Evolutionary conservation across 1,140 invertebrate genomes (phyloP).

Genomic region (Eupeodes corollae): DNA sequence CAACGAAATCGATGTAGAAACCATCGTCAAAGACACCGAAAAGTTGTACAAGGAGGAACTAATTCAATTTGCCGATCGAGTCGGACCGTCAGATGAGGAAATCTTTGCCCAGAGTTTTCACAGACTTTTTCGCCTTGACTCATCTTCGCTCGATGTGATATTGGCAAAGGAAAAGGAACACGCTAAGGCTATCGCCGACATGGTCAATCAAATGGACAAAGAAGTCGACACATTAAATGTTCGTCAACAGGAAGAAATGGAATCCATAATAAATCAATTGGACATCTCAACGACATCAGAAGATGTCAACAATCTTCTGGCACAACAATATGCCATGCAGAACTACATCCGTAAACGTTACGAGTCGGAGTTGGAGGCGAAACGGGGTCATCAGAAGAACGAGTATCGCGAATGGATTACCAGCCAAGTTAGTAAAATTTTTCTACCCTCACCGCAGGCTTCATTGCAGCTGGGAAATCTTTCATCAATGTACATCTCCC

Average conservation of each 20-base stretch:
- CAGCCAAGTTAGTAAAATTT: slow-evolving; percentile 30
- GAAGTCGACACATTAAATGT: slow-evolving; percentile 49
- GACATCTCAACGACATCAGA: slow-evolving; percentile 35
- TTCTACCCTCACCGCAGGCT: slow-evolving; percentile 25
- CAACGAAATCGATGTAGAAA: slow-evolving; percentile 50
- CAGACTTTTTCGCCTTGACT: slow-evolving; percentile 37
- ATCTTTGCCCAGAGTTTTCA: slow-evolving; percentile 75
- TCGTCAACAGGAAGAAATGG: slow-evolving; percentile 46
- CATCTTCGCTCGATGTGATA: slow-evolving; percentile 61
- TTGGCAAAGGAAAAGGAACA: slow-evolving; percentile 68
- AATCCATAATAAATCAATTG: slow-evolving; percentile 29
- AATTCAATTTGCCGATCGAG: slow-evolving; percentile 52
- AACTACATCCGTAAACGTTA: slow-evolving; percentile 65
- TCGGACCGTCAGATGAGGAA: slow-evolving; percentile 63
- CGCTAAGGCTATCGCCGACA: slow-evolving; percentile 56
- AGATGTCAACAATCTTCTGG: slow-evolving; percentile 66
- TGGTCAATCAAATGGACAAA: slow-evolving; percentile 51
- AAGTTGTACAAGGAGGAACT: slow-evolving; percentile 57
- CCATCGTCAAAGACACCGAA: slow-evolving; percentile 56
- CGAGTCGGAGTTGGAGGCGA: slow-evolving; percentile 62
- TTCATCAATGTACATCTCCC: slow-evolving; percentile 35
- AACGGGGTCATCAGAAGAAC: slow-evolving; percentile 63
- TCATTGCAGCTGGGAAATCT: slow-evolving; percentile 32
- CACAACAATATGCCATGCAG: slow-evolving; percentile 51
- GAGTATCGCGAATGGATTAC: slow-evolving; percentile 75